Base-by-base conservation (phyloP, 2,797 vertebrate species). In the Balearica regulorum region DNA sequence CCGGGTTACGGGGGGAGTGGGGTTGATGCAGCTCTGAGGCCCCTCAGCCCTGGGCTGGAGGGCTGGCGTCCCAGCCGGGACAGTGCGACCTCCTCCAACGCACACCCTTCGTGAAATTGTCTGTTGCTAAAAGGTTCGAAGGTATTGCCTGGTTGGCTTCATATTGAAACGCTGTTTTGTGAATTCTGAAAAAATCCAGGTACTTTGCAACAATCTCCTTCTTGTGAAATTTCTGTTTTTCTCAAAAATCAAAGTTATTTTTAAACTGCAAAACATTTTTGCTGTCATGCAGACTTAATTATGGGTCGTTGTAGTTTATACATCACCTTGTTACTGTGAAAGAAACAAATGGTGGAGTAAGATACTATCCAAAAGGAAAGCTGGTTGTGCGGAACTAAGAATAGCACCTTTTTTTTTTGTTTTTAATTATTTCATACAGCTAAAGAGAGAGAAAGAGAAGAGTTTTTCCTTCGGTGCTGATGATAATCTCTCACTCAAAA, bases 1-100 rank as follows among this genome's bases (percentile, higher is more conserved):
- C 66, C 2, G 0, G 10, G 24, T 65, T 21, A 43, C 0, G 39
- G 39, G 39, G 5, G 39, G 0, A 24, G 46, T n/a, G 22, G 31
- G 15, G 21, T 16, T 51, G 13, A 4, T 54, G 44, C 31, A 65
- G 65, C 44, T 41, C 51, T 43, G 71, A 28, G 28, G 9, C 9
- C 24, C 4, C 16, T 41, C 39, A 48, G 31, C 35, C 25, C 26
- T 5, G 5, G 46, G 29, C 19, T 57, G 43, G 49, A 49, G 25
- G 48, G 21, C 35, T 85, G 61, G 12, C 2, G 0, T 37, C 18
- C 21, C 46, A 35, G 24, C 28, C 1, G 3, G 25, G 5, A 13
- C 4, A 25, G 31, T 14, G 54, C 1, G 2, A 16, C 24, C 18
- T 33, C 21, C 55, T 44, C 69, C 49, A 13, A 39, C 39, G 1